Percentiles rank a stretch among this genome's conserved stretches.
Evolutionary conservation across 92 coral and sea anemone genomes (phyloP).

Genomic region (Hydrozoanthus gracilis): DNA sequence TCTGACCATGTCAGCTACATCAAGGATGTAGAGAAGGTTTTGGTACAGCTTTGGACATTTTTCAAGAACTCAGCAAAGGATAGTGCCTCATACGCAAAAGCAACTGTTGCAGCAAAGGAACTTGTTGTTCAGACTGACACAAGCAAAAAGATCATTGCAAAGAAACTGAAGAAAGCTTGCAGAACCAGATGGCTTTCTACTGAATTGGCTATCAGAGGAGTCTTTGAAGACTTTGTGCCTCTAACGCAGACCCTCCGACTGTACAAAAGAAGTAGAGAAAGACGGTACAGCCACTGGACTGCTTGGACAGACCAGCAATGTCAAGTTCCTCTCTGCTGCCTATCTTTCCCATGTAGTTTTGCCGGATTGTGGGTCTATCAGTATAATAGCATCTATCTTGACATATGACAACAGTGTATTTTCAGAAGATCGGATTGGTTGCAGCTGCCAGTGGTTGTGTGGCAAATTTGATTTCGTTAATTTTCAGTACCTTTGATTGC

Average conservation of each 20-base stretch:
- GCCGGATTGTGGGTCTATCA: no score
- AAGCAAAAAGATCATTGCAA: constrained; percentile 56
- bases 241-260: constrained; percentile 65
- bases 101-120: constrained; percentile 58
- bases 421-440: no score
- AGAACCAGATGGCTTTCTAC: constrained; percentile 74
- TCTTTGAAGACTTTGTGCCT: constrained; percentile 76
- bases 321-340: constrained; percentile 70
- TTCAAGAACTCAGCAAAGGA: constrained; percentile 71
- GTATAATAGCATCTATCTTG: no score
- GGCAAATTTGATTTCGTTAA: no score
- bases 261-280: constrained; percentile 57
- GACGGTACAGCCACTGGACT: constrained; percentile 71
- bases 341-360: constrained; percentile 44
- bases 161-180: constrained; percentile 67
- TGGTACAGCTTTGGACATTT: constrained; percentile 72
- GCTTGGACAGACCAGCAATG: constrained; percentile 52
- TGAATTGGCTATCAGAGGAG: constrained; percentile 66
- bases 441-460: no score
- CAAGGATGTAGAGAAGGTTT: constrained; percentile 60
- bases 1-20: constrained; percentile 57
- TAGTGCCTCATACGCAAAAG: constrained; percentile 73
- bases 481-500: no score
- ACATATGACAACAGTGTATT: no score
- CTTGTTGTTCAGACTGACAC: constrained; percentile 42